Percentiles rank a stretch among this genome's conserved stretches.
phyloP scores from a whole-genome alignment of 2,113 vertebrate genomes.

The Globicephala melas region DNA sequence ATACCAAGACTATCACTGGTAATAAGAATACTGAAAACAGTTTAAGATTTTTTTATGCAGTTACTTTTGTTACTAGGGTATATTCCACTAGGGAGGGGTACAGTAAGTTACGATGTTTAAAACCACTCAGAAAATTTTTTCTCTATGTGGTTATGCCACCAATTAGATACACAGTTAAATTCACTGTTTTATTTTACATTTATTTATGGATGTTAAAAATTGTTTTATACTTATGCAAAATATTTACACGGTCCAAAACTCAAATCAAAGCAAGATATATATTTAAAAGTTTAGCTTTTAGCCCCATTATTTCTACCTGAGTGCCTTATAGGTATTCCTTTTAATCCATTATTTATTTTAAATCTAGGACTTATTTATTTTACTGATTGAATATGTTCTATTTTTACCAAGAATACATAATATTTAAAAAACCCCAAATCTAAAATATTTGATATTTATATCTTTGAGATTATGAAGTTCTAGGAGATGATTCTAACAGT shows the following conservation, averaged over 20 bases:
- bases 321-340: not conserved
- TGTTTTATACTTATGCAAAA: not conserved
- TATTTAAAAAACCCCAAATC: not conserved
- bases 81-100: not conserved
- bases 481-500: not conserved
- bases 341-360: constrained; percentile 13
- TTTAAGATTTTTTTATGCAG: not conserved
- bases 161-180: not conserved
- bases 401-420: constrained; percentile 4
- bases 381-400: not conserved
- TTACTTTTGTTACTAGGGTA: constrained; percentile 2
- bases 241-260: not conserved
- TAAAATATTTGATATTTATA: not conserved
- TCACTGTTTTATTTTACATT: constrained; percentile 34
- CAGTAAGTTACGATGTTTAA: not conserved
- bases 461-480: not conserved
- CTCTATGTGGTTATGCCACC: not conserved
- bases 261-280: not conserved
- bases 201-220: not conserved
- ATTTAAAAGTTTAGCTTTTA: not conserved
- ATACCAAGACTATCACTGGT: not conserved
- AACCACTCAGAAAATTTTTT: not conserved
- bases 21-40: not conserved
- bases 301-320: not conserved
- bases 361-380: not conserved